Evolutionary conservation across 2,888 invertebrate species (phyloP).

Genomic region (Lumbricus terrestris): DNA sequence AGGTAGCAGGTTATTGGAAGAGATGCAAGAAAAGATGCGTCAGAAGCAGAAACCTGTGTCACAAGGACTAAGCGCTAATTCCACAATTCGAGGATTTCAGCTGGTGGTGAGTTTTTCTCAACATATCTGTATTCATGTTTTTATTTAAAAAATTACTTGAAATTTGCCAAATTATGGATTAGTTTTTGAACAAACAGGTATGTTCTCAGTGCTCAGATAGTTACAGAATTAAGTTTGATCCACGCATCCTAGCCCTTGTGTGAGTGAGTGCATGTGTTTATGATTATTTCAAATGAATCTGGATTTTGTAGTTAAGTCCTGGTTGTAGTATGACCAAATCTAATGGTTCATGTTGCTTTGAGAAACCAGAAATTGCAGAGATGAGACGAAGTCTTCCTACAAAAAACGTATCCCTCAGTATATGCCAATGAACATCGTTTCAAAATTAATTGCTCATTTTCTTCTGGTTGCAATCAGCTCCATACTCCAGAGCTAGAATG

Average conservation of each 20-base stretch:
- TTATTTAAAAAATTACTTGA: neutral
- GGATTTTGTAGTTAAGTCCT: neutral
- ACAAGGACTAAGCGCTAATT: neutral
- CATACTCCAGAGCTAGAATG: neutral
- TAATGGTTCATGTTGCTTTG: neutral
- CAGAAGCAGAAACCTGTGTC: neutral
- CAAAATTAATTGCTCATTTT: neutral
- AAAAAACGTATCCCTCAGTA: neutral
- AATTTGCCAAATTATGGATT: neutral
- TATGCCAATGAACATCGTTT: neutral
- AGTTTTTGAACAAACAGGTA: neutral
- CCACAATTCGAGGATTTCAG: neutral
- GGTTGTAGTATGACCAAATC: too few species aligned
- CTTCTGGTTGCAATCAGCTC: neutral
- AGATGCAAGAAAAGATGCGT: neutral
- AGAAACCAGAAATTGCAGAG: neutral
- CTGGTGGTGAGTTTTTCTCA: neutral
- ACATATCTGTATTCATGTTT: neutral
- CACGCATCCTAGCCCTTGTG: neutral
- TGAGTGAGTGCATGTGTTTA: neutral
- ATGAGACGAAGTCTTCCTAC: neutral
- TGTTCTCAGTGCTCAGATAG: neutral
- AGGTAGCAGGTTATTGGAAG: neutral
- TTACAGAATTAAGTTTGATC: neutral
- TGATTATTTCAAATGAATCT: neutral